Evolutionary conservation across 2,113 vertebrate species (phyloP), one percentile per base, ranked within the genome.

Genomic region (Scatophagus argus): DNA sequence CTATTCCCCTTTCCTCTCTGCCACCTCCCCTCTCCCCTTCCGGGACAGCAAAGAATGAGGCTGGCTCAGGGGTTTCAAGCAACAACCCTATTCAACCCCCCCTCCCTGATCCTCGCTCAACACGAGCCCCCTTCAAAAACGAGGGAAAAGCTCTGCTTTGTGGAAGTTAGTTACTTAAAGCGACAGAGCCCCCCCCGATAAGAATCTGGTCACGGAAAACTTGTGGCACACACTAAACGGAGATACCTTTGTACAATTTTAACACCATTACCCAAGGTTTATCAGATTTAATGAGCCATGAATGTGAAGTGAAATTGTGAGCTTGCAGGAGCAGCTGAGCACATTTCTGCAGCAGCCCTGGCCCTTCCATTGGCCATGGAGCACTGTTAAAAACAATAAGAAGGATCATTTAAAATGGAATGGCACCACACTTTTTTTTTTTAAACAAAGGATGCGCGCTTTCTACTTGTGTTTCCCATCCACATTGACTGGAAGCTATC

Each of bases 151-250:
- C 85, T 83, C 63, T 41, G 90, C 88, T 91, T 92, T 86, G 91
- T 93, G 89, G 87, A 86, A 89, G 91, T 93, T 83, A 67, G 78
- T 86, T 85, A 85, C 87, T 94, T 92, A 93, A 93, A 93, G 91
- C 77, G 87, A 90, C 91, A 92, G 89, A 92, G 89, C 72, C 79
- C 61, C 32, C 32, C 79, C 71, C 54, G 90, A 93, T 92, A 89
- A 89, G 74, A 67, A 89, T 89, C 87, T 79, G 84, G 87, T 90
- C 86, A 88, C 55, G 67, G 86, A 89, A 88, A 91, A 87, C 87
- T 78, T 87, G 86, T 69, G 78, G 84, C 73, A 38, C 9, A 1
- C 76, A 68, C 60, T 75, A 86, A 91, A 86, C 60, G 69, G 63
- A 86, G 84, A 90, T 88, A 90, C 81, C 81, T 79, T 88, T 88